Base-by-base conservation (phyloP, 2,888 invertebrate genomes). In the Drosophila parthenogenetica region DNA sequence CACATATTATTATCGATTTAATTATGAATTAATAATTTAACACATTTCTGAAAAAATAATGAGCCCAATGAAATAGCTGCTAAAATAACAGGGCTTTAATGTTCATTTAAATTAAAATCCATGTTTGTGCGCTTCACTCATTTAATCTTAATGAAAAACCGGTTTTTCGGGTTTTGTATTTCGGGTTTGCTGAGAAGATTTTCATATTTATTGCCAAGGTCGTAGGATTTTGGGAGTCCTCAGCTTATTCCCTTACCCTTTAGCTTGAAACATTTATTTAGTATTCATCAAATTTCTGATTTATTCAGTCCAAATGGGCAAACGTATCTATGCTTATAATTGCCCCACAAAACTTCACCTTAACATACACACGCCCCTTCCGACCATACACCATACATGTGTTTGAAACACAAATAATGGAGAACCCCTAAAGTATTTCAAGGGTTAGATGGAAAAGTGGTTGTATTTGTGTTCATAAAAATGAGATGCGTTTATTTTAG, bases 131-230 rank as follows among this genome's bases (percentile, higher is more conserved):
- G 71, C 69, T 75, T 79, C 73, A 67, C 87, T 85, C 84, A 90
- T 90, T 90, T 90, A 90, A 90, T 90, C 90, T 90, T 90, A 90
- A 90, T 90, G 90, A 90, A 90, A 85, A 90, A 90, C 90, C 90
- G 89, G 90, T 90, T 90, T 87, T 87, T 77, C 79, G 71, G 70
- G 78, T 69, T 75, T 62, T 62, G 68, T 49, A 48, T 69, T 70
- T 55, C 61, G 65, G 65, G 62, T 65, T 69, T 69, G 40, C 62
- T 14, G 68, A 58, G 55, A 71, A 75, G 51, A 76, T 66, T 73
- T 64, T 25, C 54, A 54, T 69, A 13, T 76, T 83, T 70, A 84
- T 78, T 81, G 76, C 63, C 43, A 46, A 57, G 69, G 64, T 66
- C 16, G 49, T 68, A 62, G 59, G 69, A 53, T 39, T 25, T 45